Base-by-base conservation (phyloP, 2,113 vertebrate species). In the Misgurnus anguillicaudatus region DNA sequence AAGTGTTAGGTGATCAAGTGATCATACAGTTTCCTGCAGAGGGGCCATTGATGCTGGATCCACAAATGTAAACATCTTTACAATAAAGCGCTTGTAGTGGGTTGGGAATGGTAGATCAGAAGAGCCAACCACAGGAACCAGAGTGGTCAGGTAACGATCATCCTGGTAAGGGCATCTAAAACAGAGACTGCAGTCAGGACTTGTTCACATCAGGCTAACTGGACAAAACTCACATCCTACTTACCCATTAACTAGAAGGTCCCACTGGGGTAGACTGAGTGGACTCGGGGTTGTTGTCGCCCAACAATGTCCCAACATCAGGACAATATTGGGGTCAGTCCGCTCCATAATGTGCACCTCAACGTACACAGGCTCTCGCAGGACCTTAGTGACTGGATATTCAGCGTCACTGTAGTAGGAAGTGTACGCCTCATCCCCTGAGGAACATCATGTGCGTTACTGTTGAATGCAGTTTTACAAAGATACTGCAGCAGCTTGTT, bases 261-360 rank as follows among this genome's bases (percentile, higher is more conserved):
- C 89, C 93, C 94, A 94, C 74, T 93, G 91, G 0, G 90, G 90
- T 51, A 86, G 76, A 1, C 87, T 80, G 0, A 84, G 4, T 1
- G 89, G 47, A 0, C 71, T 78, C 36, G 88, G 0, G 1, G 86
- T 61, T 0, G 93, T 89, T 0, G 91, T 76, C 0, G 92, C 93
- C 94, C 93, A 94, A 84, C 93, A 93, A 6, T 84, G 83, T 45
- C 90, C 89, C 73, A 95, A 86, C 57, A 85, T 69, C 85, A 94
- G 87, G 57, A 87, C 91, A 77, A 94, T 24, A 0, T 78, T 75
- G 13, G 92, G 92, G 57, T 94, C 93, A 0, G 88, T 89, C 82
- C 91, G 89, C 61, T 90, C 85, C 75, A 93, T 79, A 41, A 94
- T 84, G 0, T 79, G 88, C 51, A 94, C 90, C 82, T 94, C 94